Conservation (phyloP, 2,797 vertebrate genomes). For the Molossus molossus region DNA sequence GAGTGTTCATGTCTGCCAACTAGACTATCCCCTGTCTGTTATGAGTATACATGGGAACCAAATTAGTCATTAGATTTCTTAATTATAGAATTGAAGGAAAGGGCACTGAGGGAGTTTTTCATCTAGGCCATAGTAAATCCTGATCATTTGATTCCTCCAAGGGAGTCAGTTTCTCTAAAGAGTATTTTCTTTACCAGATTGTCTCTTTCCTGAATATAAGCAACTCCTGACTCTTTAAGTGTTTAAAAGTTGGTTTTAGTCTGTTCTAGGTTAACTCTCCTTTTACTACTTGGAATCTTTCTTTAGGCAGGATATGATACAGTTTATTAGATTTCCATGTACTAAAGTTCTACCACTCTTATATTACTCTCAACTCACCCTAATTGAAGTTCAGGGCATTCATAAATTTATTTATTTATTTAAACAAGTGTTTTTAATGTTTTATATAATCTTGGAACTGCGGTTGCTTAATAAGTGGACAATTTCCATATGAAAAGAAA, state of each 20-base stretch:
- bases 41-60: background rate
- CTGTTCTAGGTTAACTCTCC: background rate
- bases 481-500: constrained; percentile 61
- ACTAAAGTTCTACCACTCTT: constrained; percentile 27
- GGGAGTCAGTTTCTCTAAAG: constrained; percentile 8
- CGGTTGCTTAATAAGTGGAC: constrained; percentile 65
- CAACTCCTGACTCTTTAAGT: constrained; percentile 15
- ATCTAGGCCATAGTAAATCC: background rate
- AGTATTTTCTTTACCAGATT: constrained; percentile 35
- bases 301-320: constrained; percentile 33
- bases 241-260: constrained; percentile 69
- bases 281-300: constrained; percentile 42
- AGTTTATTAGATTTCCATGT: constrained; percentile 54
- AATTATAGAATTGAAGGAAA: constrained; percentile 70
- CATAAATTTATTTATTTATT: background rate
- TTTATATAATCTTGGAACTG: constrained; percentile 59
- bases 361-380: constrained; percentile 25
- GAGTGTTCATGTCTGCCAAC: constrained; percentile 39
- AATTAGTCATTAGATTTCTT: constrained; percentile 42
- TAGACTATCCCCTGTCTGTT: constrained; percentile 1
- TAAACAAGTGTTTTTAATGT: background rate
- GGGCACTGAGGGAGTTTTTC: background rate
- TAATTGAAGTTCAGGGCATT: constrained; percentile 22
- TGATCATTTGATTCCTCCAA: constrained; percentile 55
- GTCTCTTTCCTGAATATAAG: constrained; percentile 55